phyloP scores from a whole-genome alignment of 1,140 invertebrate species.

The Telenomus remus region DNA sequence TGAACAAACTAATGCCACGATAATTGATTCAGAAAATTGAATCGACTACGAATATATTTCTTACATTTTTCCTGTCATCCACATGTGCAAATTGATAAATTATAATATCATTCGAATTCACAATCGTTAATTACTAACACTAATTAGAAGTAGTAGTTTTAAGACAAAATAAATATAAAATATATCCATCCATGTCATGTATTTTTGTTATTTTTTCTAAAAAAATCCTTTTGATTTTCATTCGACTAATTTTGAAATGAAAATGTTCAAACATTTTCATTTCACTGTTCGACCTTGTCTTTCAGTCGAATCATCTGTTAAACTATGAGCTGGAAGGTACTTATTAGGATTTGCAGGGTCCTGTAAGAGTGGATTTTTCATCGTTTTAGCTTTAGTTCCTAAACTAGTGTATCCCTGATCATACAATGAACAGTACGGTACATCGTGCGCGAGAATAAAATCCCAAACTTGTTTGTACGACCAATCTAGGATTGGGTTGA shows the following conservation, averaged over 20 bases:
- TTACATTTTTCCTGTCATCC: too few relatives aligned
- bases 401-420: conserved; percentile 93
- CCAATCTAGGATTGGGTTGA: conserved; percentile 94
- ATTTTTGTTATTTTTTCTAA: neutral
- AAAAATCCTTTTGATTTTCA: neutral
- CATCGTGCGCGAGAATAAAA: conserved; percentile 84
- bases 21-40: too few relatives aligned
- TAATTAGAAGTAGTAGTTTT: too few relatives aligned
- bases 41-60: too few relatives aligned
- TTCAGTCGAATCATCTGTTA: conserved; percentile 82
- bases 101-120: too few relatives aligned
- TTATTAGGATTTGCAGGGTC: conserved; percentile 72
- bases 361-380: conserved; percentile 84
- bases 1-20: too few relatives aligned
- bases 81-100: too few relatives aligned
- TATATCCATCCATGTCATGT: neutral
- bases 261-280: conserved; percentile 33
- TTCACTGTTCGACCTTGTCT: conserved; percentile 80
- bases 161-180: too few relatives aligned
- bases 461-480: conserved; percentile 92
- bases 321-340: conserved; percentile 87
- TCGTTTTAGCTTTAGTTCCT: conserved; percentile 85
- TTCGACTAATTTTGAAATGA: too few relatives aligned
- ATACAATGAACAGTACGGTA: conserved; percentile 94
- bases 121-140: too few relatives aligned